Conservation (phyloP, 2,113 vertebrate species). For the Pedionomus torquatus region DNA sequence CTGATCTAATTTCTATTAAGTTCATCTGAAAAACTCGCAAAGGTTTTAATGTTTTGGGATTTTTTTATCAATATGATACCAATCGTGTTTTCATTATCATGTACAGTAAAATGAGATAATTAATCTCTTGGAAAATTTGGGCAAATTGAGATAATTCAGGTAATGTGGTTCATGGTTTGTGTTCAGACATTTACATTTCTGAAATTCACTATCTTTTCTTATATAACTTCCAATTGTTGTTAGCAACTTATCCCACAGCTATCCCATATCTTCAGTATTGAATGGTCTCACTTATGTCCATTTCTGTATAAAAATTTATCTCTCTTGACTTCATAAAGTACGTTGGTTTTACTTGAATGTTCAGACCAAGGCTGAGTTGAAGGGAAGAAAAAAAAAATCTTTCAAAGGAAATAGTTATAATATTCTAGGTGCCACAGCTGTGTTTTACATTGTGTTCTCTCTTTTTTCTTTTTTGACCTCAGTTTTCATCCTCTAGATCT, state of each 20-base stretch:
- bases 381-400: not conserved
- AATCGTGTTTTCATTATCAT: not conserved
- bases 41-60: not conserved
- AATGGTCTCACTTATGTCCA: not conserved
- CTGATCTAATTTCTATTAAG: not conserved
- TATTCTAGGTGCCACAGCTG: conserved; percentile 35
- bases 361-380: not conserved
- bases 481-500: not conserved
- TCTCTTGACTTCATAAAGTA: not conserved
- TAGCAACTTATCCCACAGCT: not conserved
- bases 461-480: not conserved
- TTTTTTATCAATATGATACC: not conserved
- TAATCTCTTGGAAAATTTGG: not conserved
- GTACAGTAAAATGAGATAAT: not conserved
- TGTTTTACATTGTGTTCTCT: conserved; percentile 37
- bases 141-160: not conserved
- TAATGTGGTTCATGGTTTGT: not conserved
- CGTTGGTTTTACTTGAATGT: not conserved
- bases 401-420: not conserved
- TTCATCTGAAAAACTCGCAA: not conserved
- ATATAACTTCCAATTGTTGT: not conserved
- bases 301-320: not conserved
- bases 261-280: not conserved
- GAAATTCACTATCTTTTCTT: not conserved
- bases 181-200: not conserved